A percentile compares a stretch with the other conserved stretches of the same genome.
These are phyloP conservation scores for Drosophila ambigua DNA, from an alignment of 1,140 invertebrate genomes.

Conservation along the genomic window DNA sequence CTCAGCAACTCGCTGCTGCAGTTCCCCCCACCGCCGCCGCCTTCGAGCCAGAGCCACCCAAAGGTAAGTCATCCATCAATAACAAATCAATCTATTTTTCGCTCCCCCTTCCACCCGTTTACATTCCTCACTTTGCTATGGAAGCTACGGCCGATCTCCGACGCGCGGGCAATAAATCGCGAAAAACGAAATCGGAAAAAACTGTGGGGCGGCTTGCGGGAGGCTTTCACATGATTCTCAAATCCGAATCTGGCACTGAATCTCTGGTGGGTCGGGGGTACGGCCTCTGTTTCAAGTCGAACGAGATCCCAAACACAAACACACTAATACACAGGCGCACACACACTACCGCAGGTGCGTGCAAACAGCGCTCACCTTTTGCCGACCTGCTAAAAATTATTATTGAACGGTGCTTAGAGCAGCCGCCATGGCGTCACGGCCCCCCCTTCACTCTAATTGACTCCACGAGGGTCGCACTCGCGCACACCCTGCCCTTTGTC, in stretches of 20 bases:
- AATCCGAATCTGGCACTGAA: no score
- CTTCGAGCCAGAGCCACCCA: conserved; percentile 46
- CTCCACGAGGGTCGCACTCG: conserved; percentile 15
- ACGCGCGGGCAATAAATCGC: conserved; percentile 19
- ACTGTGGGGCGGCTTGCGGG: background rate
- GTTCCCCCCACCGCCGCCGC: conserved; percentile 46
- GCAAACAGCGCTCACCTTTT: conserved; percentile 23
- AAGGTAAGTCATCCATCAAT: conserved; percentile 55
- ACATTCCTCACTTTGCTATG: background rate
- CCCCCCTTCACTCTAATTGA: conserved; percentile 2
- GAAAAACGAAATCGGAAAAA: conserved; percentile 12
- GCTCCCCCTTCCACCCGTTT: conserved; percentile 7
- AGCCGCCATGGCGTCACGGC: conserved; percentile 1
- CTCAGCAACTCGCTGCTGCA: conserved; percentile 61
- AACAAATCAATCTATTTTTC: conserved; percentile 44
- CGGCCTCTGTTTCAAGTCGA: conserved; percentile 74
- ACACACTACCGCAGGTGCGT: conserved; percentile 5
- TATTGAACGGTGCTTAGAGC: conserved; percentile 37
- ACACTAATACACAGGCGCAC: conserved; percentile 23
- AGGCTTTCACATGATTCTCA: no score
- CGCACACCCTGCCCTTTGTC: no score
- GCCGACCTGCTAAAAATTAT: conserved; percentile 36
- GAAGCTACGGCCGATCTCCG: conserved; percentile 7
- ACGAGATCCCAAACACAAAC: conserved; percentile 55
- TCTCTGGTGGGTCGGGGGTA: background rate